Conservation (phyloP, 2,888 invertebrate species). For the Rhamnusium bicolor region DNA sequence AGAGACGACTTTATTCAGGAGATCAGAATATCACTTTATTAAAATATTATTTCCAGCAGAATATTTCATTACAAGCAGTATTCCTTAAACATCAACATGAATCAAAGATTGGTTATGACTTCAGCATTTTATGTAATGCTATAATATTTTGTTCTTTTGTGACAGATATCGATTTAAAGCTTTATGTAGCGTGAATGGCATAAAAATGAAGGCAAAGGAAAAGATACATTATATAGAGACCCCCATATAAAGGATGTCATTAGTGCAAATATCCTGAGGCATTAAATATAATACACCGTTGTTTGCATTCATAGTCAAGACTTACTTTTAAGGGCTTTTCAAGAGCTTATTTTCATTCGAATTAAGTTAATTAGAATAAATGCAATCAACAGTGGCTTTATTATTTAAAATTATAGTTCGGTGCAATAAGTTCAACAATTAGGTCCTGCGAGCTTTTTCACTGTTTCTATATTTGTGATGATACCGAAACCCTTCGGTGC, state of each 20-base stretch:
- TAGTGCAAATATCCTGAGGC: constrained; percentile 64
- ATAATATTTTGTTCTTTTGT: constrained; percentile 25
- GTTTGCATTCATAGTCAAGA: constrained; percentile 15
- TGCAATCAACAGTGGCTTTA: background rate
- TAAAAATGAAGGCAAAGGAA: constrained; percentile 62
- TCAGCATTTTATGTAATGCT: constrained; percentile 10
- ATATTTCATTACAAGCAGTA: too few relatives aligned
- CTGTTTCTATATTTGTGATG: too few relatives aligned
- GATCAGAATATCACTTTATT: too few relatives aligned
- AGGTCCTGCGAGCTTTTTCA: too few relatives aligned
- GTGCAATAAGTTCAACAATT: too few relatives aligned
- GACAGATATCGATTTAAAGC: constrained; percentile 48
- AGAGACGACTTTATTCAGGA: too few relatives aligned
- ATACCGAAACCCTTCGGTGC: too few relatives aligned
- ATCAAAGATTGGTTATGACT: constrained; percentile 3
- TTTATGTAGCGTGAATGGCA: constrained; percentile 60
- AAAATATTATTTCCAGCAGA: too few relatives aligned
- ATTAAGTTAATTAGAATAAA: constrained; percentile 2
- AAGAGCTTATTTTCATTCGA: constrained; percentile 6
- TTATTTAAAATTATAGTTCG: too few relatives aligned
- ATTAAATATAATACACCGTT: constrained; percentile 37
- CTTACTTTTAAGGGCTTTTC: background rate
- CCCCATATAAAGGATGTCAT: constrained; percentile 65
- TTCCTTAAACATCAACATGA: background rate
- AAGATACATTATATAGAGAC: constrained; percentile 62